Evolutionary conservation across 2,113 vertebrate genomes (phyloP), one percentile per base, ranked within the genome.

Genomic region (Pongo abelii): DNA sequence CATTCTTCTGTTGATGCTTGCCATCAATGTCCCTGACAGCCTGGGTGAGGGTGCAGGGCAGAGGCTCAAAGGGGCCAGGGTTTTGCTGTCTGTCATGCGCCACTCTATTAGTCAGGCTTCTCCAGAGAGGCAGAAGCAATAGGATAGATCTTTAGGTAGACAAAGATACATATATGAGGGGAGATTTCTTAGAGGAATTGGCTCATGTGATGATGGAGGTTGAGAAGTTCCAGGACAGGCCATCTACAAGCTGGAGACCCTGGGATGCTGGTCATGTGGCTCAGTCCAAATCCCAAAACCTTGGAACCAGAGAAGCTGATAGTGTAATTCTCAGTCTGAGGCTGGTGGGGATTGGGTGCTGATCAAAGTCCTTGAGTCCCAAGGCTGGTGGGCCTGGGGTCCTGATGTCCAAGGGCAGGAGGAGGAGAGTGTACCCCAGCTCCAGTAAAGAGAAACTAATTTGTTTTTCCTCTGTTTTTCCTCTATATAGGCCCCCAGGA

Each of bases 31-130:
- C 32, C 20, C 89, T 6, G 18, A 18, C 9, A 38, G n/a, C 32
- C 7, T 1, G 7, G 55, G 23, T 4, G n/a, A 74, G 13, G 22
- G 40, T 0, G 8, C 30, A 23, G 1, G 72, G 52, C 32, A 17
- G 32, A n/a, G 25, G 5, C 40, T 30, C 6, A 8, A 55, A 70
- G 69, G 30, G 23, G 32, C 17, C 46, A 25, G 57, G 40, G 74
- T 23, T 30, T 52, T 32, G 5, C 61, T 17, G 23, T 23, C 59
- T 18, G 70, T 18, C n/a, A 18, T n/a, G 23, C 30, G 70, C 70
- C 70, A 74, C 43, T 18, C 3, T 48, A 17, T 18, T 48, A 75
- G 22, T 27, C 38, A 46, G 74, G 40, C 13, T 46, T 77, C 43
- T 32, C 16, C 16, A 16, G 75, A 78, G 43, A 78, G 75, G 27